A percentile compares a stretch with the other conserved stretches of the same genome.
Conservation (phyloP, 2,797 vertebrate species). For the Mormyrops boulengeri region DNA sequence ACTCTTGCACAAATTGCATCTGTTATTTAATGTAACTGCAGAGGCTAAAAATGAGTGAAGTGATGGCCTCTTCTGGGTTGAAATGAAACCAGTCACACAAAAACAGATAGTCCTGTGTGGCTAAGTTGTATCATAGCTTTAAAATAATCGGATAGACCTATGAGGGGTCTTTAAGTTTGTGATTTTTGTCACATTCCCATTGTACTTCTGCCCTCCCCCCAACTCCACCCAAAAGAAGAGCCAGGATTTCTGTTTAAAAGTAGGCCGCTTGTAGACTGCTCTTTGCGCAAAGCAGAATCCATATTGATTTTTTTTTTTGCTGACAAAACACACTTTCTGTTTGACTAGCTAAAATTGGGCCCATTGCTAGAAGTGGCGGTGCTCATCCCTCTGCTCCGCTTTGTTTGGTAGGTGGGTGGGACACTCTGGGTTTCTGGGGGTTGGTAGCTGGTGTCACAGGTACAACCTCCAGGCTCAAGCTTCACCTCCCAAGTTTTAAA, state of each 20-base stretch:
- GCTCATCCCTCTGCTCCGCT: background rate
- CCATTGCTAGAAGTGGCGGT: background rate
- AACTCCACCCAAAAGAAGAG: background rate
- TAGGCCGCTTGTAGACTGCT: background rate
- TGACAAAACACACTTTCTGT: background rate
- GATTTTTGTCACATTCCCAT: background rate
- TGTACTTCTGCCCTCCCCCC: background rate
- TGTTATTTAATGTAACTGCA: background rate
- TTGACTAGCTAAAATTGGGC: background rate
- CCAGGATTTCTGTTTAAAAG: background rate
- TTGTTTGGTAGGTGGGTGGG: background rate
- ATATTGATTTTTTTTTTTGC: background rate
- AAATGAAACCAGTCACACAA: background rate
- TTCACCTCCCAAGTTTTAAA: background rate
- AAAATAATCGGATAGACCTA: background rate
- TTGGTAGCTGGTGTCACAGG: background rate
- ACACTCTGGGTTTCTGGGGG: background rate
- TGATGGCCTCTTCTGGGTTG: background rate
- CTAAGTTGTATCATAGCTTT: background rate
- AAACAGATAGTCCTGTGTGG: background rate
- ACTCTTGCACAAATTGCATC: background rate
- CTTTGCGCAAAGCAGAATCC: background rate
- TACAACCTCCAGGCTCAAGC: background rate
- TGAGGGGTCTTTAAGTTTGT: background rate
- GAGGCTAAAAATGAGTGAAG: background rate